Percentiles rank a stretch among this genome's conserved stretches.
phyloP scores from a whole-genome alignment of 2,888 invertebrate species.

The Apeira syringaria region DNA sequence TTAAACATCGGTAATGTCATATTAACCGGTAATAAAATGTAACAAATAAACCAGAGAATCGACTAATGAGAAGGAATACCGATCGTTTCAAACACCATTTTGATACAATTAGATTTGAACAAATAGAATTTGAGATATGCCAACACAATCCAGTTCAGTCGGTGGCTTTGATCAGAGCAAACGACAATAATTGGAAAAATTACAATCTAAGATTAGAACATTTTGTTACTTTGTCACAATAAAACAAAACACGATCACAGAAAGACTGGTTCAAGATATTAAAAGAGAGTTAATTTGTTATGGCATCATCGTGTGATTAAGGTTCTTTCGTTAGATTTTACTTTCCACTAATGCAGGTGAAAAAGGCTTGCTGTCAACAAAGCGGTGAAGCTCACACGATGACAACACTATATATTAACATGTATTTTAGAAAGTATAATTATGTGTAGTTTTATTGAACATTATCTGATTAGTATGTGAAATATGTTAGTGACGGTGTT shows the following conservation, averaged over 20 bases:
- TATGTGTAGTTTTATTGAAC: slow-evolving; percentile 22
- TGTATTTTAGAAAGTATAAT: slow-evolving; percentile 19
- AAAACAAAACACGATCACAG: background rate
- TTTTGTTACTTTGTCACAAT: slow-evolving; percentile 4
- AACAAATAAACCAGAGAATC: slow-evolving; percentile 30
- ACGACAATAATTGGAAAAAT: slow-evolving; percentile 32
- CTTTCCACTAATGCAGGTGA: slow-evolving; percentile 3
- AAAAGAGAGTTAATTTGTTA: slow-evolving; percentile 1
- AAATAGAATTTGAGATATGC: slow-evolving; percentile 55
- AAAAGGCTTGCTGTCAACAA: slow-evolving; percentile 18
- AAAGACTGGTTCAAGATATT: background rate
- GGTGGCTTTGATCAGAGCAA: slow-evolving; percentile 51
- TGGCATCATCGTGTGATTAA: background rate
- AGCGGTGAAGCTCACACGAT: slow-evolving; percentile 50
- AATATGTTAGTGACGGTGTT: slow-evolving; percentile 15
- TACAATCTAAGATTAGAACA: background rate
- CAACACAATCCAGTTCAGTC: slow-evolving; percentile 48
- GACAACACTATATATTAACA: slow-evolving; percentile 38
- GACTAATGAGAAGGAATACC: slow-evolving; percentile 62
- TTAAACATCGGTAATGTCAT: slow-evolving; percentile 8
- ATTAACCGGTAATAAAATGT: slow-evolving; percentile 22
- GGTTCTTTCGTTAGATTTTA: too few relatives aligned
- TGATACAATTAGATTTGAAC: slow-evolving; percentile 61
- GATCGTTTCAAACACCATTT: slow-evolving; percentile 50
- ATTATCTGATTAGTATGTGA: slow-evolving; percentile 24